A percentile compares a stretch with the other conserved stretches of the same genome.
phyloP scores from a whole-genome alignment of 64 coral and sea anemone species.

The Stichodactyla helianthus region DNA sequence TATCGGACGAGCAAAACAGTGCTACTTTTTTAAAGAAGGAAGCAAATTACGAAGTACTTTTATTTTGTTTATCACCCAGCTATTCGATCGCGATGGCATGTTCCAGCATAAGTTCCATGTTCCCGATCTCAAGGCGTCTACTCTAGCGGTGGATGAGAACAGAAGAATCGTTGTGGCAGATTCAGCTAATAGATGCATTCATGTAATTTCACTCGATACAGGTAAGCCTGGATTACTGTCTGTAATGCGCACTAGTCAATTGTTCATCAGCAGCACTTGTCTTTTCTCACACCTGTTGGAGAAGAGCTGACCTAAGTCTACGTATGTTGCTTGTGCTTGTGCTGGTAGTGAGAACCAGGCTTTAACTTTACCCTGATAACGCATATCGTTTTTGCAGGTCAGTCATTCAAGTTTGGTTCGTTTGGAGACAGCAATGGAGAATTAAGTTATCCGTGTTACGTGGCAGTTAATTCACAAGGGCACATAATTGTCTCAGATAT shows the following conservation, averaged over 20 bases:
- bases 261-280: too few relatives aligned
- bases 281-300: too few relatives aligned
- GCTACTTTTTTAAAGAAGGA: too few relatives aligned
- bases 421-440: conserved; percentile 98
- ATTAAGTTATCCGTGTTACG: conserved; percentile 94
- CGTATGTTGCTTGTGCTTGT: too few relatives aligned
- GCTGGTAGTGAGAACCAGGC: background rate
- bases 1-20: too few relatives aligned
- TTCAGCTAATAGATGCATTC: conserved; percentile 95
- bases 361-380: background rate
- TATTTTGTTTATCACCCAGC: conserved; percentile 40
- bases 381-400: conserved; percentile 39
- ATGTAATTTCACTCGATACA: conserved; percentile 92
- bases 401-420: conserved; percentile 97
- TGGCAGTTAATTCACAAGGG: conserved; percentile 83
- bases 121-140: conserved; percentile 90
- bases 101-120: conserved; percentile 93
- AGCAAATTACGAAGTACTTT: too few relatives aligned
- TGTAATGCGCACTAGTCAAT: background rate
- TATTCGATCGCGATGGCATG: conserved; percentile 98
- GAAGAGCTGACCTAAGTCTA: too few relatives aligned
- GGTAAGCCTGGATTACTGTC: conserved; percentile 30
- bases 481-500: conserved; percentile 99
- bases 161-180: conserved; percentile 90
- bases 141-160: conserved; percentile 85